A percentile compares a stretch with the other conserved stretches of the same genome.
phyloP scores from a whole-genome alignment of 1,140 invertebrate species.

The Scaptomyza montana region DNA sequence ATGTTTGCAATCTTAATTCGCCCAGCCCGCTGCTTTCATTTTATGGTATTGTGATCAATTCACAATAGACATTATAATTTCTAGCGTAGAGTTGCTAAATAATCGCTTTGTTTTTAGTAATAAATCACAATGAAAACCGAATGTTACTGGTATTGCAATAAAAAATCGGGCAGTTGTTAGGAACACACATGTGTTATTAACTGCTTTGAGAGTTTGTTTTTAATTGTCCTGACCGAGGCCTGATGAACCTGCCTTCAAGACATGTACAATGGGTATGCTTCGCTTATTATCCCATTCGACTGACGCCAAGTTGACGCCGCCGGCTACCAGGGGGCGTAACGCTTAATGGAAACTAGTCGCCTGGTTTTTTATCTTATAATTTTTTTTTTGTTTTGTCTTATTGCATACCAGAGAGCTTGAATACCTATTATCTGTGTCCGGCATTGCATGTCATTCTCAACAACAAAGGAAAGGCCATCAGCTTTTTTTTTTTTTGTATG shows the following conservation, averaged over 20 bases:
- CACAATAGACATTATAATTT: conserved; percentile 5
- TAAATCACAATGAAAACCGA: background rate
- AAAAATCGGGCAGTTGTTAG: too few species aligned
- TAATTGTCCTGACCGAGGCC: conserved; percentile 16
- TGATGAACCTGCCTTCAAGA: conserved; percentile 49
- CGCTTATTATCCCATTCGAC: conserved; percentile 69
- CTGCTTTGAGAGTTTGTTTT: background rate
- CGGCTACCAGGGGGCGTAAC: conserved; percentile 39
- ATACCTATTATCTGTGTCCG: conserved; percentile 25
- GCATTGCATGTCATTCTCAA: conserved; percentile 18
- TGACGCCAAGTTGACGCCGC: conserved; percentile 75
- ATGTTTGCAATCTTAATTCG: conserved; percentile 11
- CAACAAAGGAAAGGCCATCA: background rate
- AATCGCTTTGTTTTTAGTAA: background rate
- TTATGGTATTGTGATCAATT: conserved; percentile 8
- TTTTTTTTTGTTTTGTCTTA: background rate
- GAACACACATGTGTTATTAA: too few species aligned
- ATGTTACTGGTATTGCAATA: too few species aligned
- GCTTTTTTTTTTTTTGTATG: background rate
- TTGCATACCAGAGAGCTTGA: conserved; percentile 37
- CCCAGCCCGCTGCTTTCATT: conserved; percentile 28
- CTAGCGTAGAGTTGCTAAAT: conserved; percentile 11
- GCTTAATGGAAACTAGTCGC: conserved; percentile 50
- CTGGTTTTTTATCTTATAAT: conserved; percentile 23
- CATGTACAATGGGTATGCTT: conserved; percentile 13